Evolutionary conservation across 1,140 invertebrate genomes (phyloP), one percentile per base, ranked within the genome.

Genomic region (Lepidurus couesii): DNA sequence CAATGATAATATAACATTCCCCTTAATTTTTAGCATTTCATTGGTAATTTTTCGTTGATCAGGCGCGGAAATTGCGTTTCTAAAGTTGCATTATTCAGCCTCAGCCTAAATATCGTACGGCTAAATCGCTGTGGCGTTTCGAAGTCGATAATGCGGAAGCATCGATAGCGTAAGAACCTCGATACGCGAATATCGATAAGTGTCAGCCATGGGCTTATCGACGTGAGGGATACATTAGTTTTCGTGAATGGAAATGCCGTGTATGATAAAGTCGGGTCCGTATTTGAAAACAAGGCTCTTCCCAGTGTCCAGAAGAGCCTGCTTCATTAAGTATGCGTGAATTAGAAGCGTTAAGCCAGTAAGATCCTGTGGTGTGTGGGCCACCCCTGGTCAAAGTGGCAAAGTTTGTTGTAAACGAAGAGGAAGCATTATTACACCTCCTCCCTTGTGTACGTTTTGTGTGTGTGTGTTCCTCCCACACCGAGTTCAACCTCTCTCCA

Each of bases 181-280:
- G 53, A 65, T 65, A 65, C 53, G 7, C 7, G 53, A 34, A 65
- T 65, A 65, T 65, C 53, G 53, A 65, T 65, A 65, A 65, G 21
- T 65, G 53, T 65, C 53, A 65, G 53, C 53, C 53, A 21, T 65
- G n/a, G 53, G 53, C 53, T 65, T 65, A 65, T 65, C 53, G 53
- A 65, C 53, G 53, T 65, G 53, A 65, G 53, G 53, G 45, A 21
- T 16, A 65, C 16, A 10, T 16, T n/a, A 65, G 53, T 65, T 65
- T 65, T 65, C 53, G 53, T 65, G 53, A 65, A 65, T 65, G 53
- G 53, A 65, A 65, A 65, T 65, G 53, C 21, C 53, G 53, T 65
- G 53, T 65, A 65, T 65, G 53, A 65, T 65, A 65, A 65, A 65
- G 21, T 65, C 21, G 1, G 53, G 16, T 21, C 53, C 53, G 53